These are phyloP conservation scores for Medauroidea extradentata DNA, from an alignment of 1,140 invertebrate genomes.

Conservation along the genomic window DNA sequence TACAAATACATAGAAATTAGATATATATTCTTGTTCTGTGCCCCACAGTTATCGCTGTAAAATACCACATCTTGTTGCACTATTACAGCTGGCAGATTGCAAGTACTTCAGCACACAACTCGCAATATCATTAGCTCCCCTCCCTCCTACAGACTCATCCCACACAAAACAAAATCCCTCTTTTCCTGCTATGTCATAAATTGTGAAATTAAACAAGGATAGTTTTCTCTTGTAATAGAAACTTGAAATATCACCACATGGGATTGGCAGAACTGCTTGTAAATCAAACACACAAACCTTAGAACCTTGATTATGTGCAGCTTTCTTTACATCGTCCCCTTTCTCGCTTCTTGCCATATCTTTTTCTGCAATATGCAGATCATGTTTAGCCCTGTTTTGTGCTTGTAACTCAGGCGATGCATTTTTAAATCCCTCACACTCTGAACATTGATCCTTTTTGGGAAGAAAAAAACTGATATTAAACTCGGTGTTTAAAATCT, in stretches of 20 bases:
- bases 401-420: slow-evolving; percentile 23
- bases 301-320: slow-evolving; percentile 15
- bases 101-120: no score
- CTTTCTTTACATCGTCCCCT: slow-evolving; percentile 20
- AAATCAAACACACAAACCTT: slow-evolving; percentile 28
- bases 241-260: slow-evolving; percentile 20
- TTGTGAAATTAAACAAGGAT: slow-evolving; percentile 28
- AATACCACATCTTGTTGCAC: no score
- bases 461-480: slow-evolving; percentile 24
- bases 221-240: slow-evolving; percentile 32
- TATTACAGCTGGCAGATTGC: no score
- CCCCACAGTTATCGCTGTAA: no score
- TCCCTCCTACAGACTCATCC: slow-evolving; percentile 19
- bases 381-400: slow-evolving; percentile 15
- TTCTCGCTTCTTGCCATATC: slow-evolving; percentile 20
- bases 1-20: no score
- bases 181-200: slow-evolving; percentile 16
- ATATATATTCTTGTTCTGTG: no score
- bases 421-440: slow-evolving; percentile 21
- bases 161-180: slow-evolving; percentile 20
- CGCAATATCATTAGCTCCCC: slow-evolving; percentile 24
- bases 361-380: slow-evolving; percentile 25
- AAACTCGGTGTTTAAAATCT: slow-evolving; percentile 10
- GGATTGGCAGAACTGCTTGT: slow-evolving; percentile 24
- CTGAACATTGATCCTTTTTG: slow-evolving; percentile 29